phyloP scores from a whole-genome alignment of 2,888 invertebrate genomes.

The Tubiluchus corallicola region DNA sequence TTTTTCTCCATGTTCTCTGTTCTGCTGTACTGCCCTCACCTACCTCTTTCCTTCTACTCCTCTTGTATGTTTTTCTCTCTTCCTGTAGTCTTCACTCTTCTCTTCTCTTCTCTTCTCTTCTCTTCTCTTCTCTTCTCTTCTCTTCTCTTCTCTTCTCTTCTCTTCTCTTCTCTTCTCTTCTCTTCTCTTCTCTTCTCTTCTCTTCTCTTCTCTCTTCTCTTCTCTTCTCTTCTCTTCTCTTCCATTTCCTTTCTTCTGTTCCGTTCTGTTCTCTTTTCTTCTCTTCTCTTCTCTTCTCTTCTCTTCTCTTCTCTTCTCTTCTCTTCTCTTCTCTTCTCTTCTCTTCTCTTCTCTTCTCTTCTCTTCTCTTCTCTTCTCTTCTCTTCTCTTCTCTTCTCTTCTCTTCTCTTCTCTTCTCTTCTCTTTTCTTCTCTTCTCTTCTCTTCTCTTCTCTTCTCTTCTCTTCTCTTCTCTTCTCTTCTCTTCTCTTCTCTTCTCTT shows the following conservation, averaged over 20 bases:
- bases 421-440: slow-evolving; percentile 1
- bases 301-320: not conserved
- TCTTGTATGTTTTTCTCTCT: not conserved
- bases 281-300: not conserved
- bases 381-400: not conserved
- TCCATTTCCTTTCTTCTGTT: too few species aligned
- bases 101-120: slow-evolving; percentile 3
- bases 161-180: not conserved
- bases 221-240: slow-evolving; percentile 3
- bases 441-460: not conserved
- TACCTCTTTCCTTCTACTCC: not conserved
- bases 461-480: not conserved
- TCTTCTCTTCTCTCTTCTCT: too few species aligned
- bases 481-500: not conserved
- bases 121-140: slow-evolving; percentile 3
- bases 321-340: not conserved
- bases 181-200: slow-evolving; percentile 3
- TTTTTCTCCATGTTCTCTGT: not conserved
- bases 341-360: not conserved
- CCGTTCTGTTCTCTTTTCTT: slow-evolving; percentile 1
- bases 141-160: too few species aligned
- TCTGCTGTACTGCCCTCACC: not conserved
- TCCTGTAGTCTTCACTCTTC: too few species aligned
- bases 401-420: not conserved
- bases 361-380: too few species aligned